phyloP scores from a whole-genome alignment of 2,797 vertebrate species.

The Lepus townsendii region DNA sequence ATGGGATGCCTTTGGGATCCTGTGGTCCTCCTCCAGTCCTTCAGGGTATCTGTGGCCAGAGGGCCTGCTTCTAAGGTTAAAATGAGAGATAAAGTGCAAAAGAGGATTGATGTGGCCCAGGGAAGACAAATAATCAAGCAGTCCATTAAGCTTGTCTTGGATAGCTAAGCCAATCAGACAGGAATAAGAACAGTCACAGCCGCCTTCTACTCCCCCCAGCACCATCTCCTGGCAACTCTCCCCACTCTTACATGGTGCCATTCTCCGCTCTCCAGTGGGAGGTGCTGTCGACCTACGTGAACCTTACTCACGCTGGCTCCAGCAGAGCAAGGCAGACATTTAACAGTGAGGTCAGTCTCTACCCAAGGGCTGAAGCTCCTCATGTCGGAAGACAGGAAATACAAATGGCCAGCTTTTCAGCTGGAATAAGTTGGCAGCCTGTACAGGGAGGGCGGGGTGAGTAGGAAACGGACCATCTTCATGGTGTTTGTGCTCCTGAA shows the following conservation, averaged over 20 bases:
- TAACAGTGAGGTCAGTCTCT: neutral
- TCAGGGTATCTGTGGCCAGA: neutral
- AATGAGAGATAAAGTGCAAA: neutral
- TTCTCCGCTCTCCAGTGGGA: neutral
- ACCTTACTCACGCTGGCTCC: neutral
- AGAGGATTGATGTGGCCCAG: neutral
- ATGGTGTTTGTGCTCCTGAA: neutral
- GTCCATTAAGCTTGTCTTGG: neutral
- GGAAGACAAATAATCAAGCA: conserved; percentile 31
- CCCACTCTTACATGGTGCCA: no score
- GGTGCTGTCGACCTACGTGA: neutral
- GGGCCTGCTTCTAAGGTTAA: conserved; percentile 25
- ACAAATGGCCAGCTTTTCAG: neutral
- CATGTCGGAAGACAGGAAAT: neutral
- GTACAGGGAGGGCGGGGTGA: neutral
- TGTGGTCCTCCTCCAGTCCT: neutral
- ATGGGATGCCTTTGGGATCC: neutral
- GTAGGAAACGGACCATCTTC: neutral
- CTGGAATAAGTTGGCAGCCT: neutral
- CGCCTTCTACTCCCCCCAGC: neutral
- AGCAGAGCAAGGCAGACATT: neutral
- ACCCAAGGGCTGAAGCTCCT: neutral
- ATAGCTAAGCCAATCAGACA: neutral
- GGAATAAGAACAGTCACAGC: neutral
- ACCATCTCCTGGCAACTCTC: neutral